These are phyloP conservation scores for Lithobates pipiens DNA, from an alignment of 2,797 vertebrate genomes.

Conservation along the genomic window DNA sequence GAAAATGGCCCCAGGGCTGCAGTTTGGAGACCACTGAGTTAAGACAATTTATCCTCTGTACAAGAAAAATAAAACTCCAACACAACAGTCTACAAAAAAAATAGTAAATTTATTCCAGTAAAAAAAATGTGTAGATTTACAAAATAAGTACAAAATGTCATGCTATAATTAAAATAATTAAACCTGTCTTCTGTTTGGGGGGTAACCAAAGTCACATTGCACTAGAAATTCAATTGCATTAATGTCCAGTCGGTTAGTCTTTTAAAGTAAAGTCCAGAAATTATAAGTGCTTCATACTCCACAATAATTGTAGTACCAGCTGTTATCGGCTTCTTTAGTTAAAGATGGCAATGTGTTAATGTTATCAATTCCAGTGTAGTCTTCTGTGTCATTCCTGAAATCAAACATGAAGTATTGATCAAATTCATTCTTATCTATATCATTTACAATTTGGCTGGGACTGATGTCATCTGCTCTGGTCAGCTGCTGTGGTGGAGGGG, in stretches of 20 bases:
- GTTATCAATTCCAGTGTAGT: not conserved
- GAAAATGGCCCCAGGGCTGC: too few species aligned
- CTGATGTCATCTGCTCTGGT: slow-evolving; percentile 78
- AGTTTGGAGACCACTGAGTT: too few species aligned
- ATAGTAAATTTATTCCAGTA: slow-evolving; percentile 11
- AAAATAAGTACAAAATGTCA: slow-evolving; percentile 17
- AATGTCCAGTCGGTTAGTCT: not conserved
- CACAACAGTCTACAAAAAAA: not conserved
- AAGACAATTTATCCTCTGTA: too few species aligned
- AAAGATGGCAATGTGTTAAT: slow-evolving; percentile 7
- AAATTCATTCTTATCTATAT: slow-evolving; percentile 91
- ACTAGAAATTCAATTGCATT: not conserved
- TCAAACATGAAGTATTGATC: slow-evolving; percentile 85
- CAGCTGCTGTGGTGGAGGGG: slow-evolving; percentile 79
- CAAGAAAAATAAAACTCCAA: not conserved
- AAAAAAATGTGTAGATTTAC: not conserved
- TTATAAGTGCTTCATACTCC: slow-evolving; percentile 7
- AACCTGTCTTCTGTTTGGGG: not conserved
- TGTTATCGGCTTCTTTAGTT: not conserved
- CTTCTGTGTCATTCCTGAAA: not conserved
- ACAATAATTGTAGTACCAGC: slow-evolving; percentile 32
- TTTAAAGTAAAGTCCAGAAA: not conserved
- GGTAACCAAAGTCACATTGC: not conserved
- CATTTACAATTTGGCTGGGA: slow-evolving; percentile 83
- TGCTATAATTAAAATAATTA: not conserved